A percentile compares a stretch with the other conserved stretches of the same genome.
These are phyloP conservation scores for Mallotus villosus DNA, from an alignment of 2,797 vertebrate genomes.

Conservation along the genomic window DNA sequence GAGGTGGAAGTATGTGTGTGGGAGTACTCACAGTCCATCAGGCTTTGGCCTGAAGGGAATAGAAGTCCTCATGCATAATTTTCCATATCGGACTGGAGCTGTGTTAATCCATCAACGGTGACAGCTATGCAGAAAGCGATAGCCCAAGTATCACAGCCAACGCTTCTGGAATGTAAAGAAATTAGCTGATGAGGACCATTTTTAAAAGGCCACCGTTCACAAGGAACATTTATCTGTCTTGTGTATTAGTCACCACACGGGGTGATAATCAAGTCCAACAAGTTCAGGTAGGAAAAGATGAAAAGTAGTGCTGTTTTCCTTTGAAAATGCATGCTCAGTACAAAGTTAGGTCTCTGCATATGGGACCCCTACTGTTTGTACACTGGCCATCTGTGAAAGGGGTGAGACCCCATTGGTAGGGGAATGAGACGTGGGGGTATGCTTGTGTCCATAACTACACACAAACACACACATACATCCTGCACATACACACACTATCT, in stretches of 20 bases:
- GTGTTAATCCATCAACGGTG: constrained; percentile 70
- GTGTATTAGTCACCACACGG: constrained; percentile 26
- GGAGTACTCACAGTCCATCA: constrained; percentile 6
- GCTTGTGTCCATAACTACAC: neutral
- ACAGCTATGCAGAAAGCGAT: constrained; percentile 56
- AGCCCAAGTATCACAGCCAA: constrained; percentile 38
- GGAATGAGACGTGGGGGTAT: neutral
- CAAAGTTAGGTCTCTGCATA: neutral
- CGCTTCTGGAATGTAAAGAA: constrained; percentile 50
- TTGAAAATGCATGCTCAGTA: neutral
- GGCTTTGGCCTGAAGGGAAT: constrained; percentile 15
- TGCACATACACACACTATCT: neutral
- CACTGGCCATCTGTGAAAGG: neutral
- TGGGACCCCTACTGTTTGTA: neutral
- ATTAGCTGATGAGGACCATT: constrained; percentile 39
- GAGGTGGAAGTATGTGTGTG: neutral
- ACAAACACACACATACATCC: constrained; percentile 1
- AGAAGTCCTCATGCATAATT: constrained; percentile 24
- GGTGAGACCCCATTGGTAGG: neutral
- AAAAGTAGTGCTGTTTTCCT: neutral
- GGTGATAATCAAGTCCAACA: constrained; percentile 10
- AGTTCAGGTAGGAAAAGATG: constrained; percentile 11
- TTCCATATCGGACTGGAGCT: constrained; percentile 45
- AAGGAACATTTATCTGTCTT: constrained; percentile 30
- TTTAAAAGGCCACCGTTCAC: constrained; percentile 34